phyloP scores from a whole-genome alignment of 2,113 vertebrate species.

The Henicopernis longicauda region DNA sequence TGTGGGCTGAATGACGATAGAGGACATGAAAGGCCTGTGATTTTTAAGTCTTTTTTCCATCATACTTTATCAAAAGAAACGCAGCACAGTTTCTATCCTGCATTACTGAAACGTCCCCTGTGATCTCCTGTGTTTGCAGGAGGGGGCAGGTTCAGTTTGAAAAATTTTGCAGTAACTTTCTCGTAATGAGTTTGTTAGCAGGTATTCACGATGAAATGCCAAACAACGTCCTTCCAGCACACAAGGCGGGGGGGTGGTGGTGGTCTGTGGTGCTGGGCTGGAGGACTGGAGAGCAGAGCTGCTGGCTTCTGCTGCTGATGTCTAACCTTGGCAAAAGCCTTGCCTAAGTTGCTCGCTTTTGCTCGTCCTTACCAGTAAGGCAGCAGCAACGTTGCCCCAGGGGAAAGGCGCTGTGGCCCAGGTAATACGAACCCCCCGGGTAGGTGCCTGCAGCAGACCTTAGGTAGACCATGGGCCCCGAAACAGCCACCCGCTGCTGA shows the following conservation, averaged over 20 bases:
- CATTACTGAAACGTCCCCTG: no score
- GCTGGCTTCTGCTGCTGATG: neutral
- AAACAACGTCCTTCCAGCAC: neutral
- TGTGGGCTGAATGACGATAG: neutral
- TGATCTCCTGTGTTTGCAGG: neutral
- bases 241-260: fast-evolving
- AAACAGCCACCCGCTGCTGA: fast-evolving
- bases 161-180: neutral
- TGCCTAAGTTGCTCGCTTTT: neutral
- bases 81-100: neutral
- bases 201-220: neutral
- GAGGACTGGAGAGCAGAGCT: neutral
- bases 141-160: neutral
- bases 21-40: neutral
- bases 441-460: neutral
- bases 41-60: neutral
- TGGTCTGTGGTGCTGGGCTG: neutral
- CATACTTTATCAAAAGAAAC: neutral
- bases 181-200: neutral
- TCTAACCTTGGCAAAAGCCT: neutral
- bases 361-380: neutral
- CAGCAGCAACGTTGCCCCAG: neutral
- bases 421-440: neutral
- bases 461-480: no score
- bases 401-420: neutral